A percentile compares a stretch with the other conserved stretches of the same genome.
Evolutionary conservation across 1,140 invertebrate species (phyloP).

Genomic region (Drosophila sturtevanti): DNA sequence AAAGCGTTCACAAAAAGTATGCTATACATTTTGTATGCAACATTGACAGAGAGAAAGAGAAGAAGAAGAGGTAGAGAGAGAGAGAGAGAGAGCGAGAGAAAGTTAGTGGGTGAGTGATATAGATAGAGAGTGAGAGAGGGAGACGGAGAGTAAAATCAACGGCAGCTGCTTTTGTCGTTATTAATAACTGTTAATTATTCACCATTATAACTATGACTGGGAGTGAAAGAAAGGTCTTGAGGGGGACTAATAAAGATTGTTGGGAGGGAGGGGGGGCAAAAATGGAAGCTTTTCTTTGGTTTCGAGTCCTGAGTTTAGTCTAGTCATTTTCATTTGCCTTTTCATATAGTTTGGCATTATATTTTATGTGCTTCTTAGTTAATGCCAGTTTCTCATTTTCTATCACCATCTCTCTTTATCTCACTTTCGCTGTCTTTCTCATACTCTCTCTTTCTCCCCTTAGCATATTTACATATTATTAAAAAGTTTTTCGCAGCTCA

Average conservation of each 20-base stretch:
- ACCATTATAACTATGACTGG: conserved; percentile 70
- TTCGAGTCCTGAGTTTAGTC: not conserved
- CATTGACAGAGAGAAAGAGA: conserved; percentile 10
- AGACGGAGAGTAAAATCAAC: conserved; percentile 19
- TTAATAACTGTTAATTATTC: conserved; percentile 82
- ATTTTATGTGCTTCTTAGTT: conserved; percentile 75
- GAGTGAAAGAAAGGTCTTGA: not conserved
- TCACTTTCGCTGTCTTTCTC: conserved; percentile 1
- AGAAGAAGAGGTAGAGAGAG: not conserved
- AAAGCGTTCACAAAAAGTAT: conserved; percentile 59
- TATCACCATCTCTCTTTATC: conserved; percentile 2
- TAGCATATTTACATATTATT: conserved; percentile 78
- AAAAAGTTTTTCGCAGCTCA: conserved; percentile 67
- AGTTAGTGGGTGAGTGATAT: conserved; percentile 21
- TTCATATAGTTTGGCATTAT: conserved; percentile 71
- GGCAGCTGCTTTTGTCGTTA: conserved; percentile 81
- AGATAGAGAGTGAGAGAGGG: not conserved
- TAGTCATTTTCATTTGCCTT: conserved; percentile 39
- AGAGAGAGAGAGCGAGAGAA: not conserved
- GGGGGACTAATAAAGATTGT: too few species aligned
- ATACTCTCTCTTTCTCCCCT: conserved; percentile 36
- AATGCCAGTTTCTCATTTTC: conserved; percentile 45
- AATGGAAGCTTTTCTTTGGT: conserved; percentile 22
- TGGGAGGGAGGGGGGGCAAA: conserved; percentile 14
- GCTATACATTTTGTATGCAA: conserved; percentile 62